Percentiles rank a stretch among this genome's conserved stretches.
Conservation (phyloP, 2,113 vertebrate species). For the Eupsittula cactorum region DNA sequence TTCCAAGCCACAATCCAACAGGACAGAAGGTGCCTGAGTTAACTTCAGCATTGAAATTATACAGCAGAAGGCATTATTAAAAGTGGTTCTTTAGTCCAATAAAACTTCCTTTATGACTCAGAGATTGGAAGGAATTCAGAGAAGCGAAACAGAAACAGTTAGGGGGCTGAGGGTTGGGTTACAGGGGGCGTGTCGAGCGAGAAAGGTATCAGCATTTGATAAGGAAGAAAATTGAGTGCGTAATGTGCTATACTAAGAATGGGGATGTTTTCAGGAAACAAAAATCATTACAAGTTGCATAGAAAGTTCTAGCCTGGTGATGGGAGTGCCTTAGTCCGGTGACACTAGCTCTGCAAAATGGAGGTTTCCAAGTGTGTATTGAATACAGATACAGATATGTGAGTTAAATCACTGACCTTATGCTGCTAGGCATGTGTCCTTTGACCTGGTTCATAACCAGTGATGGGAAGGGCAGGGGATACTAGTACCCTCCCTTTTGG, state of each 20-base stretch:
- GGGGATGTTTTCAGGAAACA: not conserved
- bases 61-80: conserved; percentile 39
- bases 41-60: conserved; percentile 32
- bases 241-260: not conserved
- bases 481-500: not conserved
- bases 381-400: not conserved
- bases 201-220: not conserved
- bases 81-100: conserved; percentile 1
- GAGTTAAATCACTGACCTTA: not conserved
- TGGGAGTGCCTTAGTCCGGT: not conserved
- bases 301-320: not conserved
- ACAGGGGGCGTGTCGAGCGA: not conserved
- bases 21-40: conserved; percentile 42
- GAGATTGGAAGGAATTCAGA: conserved; percentile 15
- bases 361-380: not conserved
- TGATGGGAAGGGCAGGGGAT: not conserved
- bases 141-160: not conserved
- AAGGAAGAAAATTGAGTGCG: not conserved
- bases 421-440: not conserved
- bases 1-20: conserved; percentile 13
- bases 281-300: not conserved
- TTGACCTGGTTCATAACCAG: not conserved
- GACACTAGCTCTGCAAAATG: not conserved
- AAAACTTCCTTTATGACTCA: conserved; percentile 29
- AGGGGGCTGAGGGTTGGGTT: not conserved